Evolutionary conservation across 2,113 vertebrate species (phyloP).

Genomic region (Hippopotamus amphibius): DNA sequence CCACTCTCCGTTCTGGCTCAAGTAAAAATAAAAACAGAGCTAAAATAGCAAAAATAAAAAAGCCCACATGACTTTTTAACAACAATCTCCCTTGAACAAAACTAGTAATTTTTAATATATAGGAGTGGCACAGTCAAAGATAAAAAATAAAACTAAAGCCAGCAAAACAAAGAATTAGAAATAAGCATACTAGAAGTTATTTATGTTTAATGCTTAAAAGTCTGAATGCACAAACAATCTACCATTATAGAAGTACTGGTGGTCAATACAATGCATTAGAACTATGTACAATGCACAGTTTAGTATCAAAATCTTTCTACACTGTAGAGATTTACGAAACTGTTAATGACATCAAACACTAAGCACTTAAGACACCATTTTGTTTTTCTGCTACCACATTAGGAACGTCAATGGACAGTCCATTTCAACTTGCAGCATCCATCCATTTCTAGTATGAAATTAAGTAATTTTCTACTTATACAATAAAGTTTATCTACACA

Average conservation of each 20-base stretch:
- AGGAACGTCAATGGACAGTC: conserved; percentile 91
- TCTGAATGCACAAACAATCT: conserved; percentile 93
- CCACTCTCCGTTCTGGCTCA: not conserved
- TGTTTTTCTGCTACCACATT: conserved; percentile 90
- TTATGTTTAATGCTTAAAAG: conserved; percentile 93
- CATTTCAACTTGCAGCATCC: conserved; percentile 92
- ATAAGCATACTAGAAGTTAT: conserved; percentile 89
- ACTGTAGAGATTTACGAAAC: conserved; percentile 93
- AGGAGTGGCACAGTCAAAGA: not conserved
- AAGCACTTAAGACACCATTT: conserved; percentile 92
- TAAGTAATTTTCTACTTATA: conserved; percentile 92
- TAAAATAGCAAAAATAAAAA: not conserved
- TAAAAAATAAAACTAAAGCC: conserved; percentile 17
- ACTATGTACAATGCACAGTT: conserved; percentile 94
- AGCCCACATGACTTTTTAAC: conserved; percentile 11
- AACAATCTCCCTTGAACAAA: conserved; percentile 30
- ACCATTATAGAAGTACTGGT: conserved; percentile 92
- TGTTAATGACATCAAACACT: conserved; percentile 93
- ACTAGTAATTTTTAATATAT: conserved; percentile 25
- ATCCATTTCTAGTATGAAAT: conserved; percentile 94
- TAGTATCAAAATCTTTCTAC: conserved; percentile 95
- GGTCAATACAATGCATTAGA: conserved; percentile 92
- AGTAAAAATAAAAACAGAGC: conserved; percentile 3
- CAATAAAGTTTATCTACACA: conserved; percentile 93
- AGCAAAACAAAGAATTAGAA: conserved; percentile 73